phyloP scores from a whole-genome alignment of 2,888 invertebrate species.

The Ectemnius lituratus region DNA sequence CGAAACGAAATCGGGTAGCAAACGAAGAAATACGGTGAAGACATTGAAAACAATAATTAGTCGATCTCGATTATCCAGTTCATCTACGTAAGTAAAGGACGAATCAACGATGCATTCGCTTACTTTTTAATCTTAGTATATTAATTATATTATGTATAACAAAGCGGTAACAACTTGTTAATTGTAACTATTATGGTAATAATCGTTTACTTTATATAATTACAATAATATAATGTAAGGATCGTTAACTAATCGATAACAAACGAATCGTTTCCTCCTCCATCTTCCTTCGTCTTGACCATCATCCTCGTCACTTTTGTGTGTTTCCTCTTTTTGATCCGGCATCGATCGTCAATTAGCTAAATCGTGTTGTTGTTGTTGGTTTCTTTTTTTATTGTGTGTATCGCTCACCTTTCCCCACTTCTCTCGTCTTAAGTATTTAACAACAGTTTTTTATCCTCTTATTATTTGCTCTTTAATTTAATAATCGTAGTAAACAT shows the following conservation, averaged over 20 bases:
- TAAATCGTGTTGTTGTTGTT: constrained; percentile 54
- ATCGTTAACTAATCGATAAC: constrained; percentile 73
- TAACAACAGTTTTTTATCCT: constrained; percentile 66
- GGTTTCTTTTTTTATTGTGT: constrained; percentile 19
- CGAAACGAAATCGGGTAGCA: constrained; percentile 67
- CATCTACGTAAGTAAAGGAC: constrained; percentile 71
- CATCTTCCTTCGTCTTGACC: constrained; percentile 51
- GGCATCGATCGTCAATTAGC: constrained; percentile 54
- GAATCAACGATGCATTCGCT: constrained; percentile 74
- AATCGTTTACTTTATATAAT: constrained; percentile 75
- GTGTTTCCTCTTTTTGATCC: constrained; percentile 55
- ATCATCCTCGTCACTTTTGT: constrained; percentile 41
- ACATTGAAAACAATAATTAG: constrained; percentile 69
- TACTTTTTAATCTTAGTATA: constrained; percentile 75
- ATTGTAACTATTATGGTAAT: constrained; percentile 77
- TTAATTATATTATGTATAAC: constrained; percentile 77
- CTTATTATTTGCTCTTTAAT: constrained; percentile 71
- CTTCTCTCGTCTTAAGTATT: constrained; percentile 63
- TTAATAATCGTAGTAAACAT: constrained; percentile 73
- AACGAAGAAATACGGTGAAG: constrained; percentile 67
- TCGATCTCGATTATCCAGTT: constrained; percentile 63
- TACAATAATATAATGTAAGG: constrained; percentile 75
- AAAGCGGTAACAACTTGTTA: constrained; percentile 77
- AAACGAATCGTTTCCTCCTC: constrained; percentile 68
- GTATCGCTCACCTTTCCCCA: constrained; percentile 40